These are phyloP conservation scores for Brassicogethes aeneus DNA, from an alignment of 2,888 invertebrate species.

Conservation along the genomic window DNA sequence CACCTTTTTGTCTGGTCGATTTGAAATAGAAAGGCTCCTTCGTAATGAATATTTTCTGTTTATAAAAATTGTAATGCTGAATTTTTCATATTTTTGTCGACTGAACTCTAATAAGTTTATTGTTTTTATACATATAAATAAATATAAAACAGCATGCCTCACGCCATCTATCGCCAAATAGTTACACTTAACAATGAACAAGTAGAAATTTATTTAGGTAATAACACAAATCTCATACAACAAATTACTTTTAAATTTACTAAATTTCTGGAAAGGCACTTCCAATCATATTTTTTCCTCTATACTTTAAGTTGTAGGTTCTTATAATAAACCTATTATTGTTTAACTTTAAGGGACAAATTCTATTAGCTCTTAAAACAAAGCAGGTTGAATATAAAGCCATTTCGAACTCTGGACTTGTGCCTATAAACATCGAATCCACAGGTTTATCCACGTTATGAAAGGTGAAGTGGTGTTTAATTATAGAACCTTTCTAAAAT, in stretches of 20 bases:
- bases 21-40: no score
- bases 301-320: constrained; percentile 60
- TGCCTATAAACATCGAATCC: constrained; percentile 70
- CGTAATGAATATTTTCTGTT: no score
- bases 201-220: no score
- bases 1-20: no score
- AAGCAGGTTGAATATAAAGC: constrained; percentile 85
- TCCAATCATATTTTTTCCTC: constrained; percentile 71
- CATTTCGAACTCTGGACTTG: constrained; percentile 86
- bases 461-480: constrained; percentile 65
- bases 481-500: constrained; percentile 66
- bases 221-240: no score
- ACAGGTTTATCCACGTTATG: constrained; percentile 67
- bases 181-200: no score
- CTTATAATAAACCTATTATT: constrained; percentile 63
- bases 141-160: no score
- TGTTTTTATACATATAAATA: no score
- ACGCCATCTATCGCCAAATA: no score
- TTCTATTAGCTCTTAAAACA: constrained; percentile 60
- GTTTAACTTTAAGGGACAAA: constrained; percentile 65
- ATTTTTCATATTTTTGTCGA: no score
- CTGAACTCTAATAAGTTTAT: no score
- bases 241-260: not conserved
- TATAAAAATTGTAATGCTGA: no score
- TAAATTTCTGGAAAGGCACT: constrained; percentile 76